Percentiles rank a stretch among this genome's conserved stretches.
These are phyloP conservation scores for Hydroisotoma schaefferi DNA, from an alignment of 2,888 invertebrate genomes.

Conservation along the genomic window DNA sequence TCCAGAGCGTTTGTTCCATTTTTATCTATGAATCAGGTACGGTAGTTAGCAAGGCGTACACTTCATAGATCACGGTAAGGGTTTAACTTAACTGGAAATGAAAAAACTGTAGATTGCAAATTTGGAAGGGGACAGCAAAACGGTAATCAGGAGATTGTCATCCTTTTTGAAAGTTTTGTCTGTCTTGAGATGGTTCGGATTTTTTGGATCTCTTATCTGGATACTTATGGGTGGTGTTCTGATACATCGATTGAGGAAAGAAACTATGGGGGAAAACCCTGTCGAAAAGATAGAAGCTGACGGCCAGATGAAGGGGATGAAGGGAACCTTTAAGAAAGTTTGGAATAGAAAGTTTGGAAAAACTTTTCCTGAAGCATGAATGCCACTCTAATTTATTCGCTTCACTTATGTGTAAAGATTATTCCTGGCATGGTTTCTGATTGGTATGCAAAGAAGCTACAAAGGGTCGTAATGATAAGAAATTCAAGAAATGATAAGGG, in stretches of 20 bases:
- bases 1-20: constrained; percentile 22
- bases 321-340: too few species aligned
- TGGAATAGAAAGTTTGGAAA: too few species aligned
- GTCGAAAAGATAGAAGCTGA: too few species aligned
- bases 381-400: too few species aligned
- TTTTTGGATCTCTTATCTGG: neutral
- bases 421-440: too few species aligned
- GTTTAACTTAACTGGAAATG: neutral
- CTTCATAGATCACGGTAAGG: neutral
- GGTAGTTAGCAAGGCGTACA: neutral
- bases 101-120: constrained; percentile 14
- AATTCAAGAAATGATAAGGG: too few species aligned
- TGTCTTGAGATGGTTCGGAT: neutral
- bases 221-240: neutral
- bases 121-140: constrained; percentile 14
- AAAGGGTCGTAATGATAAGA: too few species aligned
- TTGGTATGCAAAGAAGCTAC: too few species aligned
- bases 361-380: too few species aligned
- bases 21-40: constrained; percentile 28
- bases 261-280: too few species aligned
- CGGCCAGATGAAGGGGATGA: too few species aligned
- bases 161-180: constrained; percentile 4
- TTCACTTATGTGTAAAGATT: too few species aligned
- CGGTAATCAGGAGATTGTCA: constrained; percentile 16
- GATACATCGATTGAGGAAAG: neutral